Conservation (phyloP, 2,113 vertebrate genomes). For the Cricetomys ansorgei region DNA sequence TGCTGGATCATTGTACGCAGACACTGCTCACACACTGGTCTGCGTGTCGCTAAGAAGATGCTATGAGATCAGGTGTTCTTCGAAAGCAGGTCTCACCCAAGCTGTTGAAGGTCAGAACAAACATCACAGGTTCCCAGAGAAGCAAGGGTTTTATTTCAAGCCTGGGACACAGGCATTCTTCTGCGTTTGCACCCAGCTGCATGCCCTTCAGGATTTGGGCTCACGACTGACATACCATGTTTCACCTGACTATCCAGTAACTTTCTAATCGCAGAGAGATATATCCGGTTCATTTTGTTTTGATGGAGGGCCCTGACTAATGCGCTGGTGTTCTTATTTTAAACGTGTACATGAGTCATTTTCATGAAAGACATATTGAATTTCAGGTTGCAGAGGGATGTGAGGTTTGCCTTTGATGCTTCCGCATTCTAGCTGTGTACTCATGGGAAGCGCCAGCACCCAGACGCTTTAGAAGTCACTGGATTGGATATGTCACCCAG, state of each 20-base stretch:
- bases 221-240: background rate
- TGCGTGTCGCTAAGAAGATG: background rate
- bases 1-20: background rate
- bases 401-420: background rate
- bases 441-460: background rate
- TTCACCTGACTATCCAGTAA: background rate
- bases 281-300: background rate
- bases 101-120: background rate
- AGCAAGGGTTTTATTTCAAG: background rate
- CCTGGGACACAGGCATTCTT: background rate
- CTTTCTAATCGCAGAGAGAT: fast-evolving
- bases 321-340: background rate
- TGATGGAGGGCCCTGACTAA: conserved; percentile 3
- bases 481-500: background rate
- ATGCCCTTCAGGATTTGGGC: background rate
- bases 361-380: background rate
- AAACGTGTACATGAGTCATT: background rate
- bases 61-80: background rate
- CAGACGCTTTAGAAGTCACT: background rate
- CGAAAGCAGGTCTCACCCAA: background rate
- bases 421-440: background rate
- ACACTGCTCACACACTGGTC: background rate
- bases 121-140: background rate
- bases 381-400: background rate
- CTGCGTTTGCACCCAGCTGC: background rate